A percentile compares a stretch with the other conserved stretches of the same genome.
Evolutionary conservation across 2,113 vertebrate species (phyloP).

Genomic region (Leptobrachium leishanense): DNA sequence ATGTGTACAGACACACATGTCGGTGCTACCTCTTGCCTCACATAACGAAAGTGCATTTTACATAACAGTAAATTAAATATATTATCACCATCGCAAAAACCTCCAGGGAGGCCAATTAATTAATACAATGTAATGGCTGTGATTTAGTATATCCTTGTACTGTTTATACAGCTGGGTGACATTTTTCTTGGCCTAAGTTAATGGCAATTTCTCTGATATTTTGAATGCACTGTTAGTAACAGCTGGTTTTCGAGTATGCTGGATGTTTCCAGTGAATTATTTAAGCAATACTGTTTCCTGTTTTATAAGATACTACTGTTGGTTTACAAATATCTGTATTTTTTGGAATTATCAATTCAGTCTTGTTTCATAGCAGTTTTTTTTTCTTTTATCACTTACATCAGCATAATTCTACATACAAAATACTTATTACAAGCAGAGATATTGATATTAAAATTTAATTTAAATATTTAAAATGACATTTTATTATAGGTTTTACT

Average conservation of each 20-base stretch:
- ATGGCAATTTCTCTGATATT: conserved; percentile 18
- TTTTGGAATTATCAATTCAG: no score
- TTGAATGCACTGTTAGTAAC: conserved; percentile 7
- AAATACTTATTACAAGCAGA: no score
- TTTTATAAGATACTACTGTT: no score
- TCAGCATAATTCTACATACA: no score
- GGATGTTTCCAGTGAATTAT: conserved; percentile 10
- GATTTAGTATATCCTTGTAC: neutral
- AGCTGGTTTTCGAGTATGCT: conserved; percentile 16
- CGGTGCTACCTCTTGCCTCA: neutral
- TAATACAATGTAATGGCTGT: conserved; percentile 15
- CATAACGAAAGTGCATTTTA: neutral
- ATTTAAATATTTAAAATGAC: no score
- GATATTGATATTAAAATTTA: no score
- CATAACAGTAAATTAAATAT: neutral
- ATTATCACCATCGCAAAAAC: neutral
- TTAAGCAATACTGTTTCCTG: no score
- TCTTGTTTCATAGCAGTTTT: no score
- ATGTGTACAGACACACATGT: no score
- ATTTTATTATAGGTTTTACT: no score
- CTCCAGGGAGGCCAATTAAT: neutral
- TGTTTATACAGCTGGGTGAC: conserved; percentile 13
- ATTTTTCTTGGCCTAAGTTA: neutral
- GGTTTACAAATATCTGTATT: no score
- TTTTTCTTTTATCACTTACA: no score